These are phyloP conservation scores for Centropristis striata DNA, from an alignment of 2,113 vertebrate species.

Conservation along the genomic window DNA sequence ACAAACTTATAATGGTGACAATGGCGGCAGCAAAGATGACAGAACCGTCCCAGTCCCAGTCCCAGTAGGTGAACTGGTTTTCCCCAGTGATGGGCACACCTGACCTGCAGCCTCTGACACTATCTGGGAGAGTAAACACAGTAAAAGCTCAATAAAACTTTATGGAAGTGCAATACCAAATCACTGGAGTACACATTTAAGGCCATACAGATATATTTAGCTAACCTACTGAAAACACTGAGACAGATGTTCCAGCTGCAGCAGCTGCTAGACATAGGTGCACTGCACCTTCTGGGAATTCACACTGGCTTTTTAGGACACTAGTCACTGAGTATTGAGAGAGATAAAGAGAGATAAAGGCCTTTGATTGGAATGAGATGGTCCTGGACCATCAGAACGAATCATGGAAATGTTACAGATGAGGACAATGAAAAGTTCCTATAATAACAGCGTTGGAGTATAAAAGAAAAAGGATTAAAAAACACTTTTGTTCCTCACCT, in stretches of 20 bases:
- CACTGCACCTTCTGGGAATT: conserved; percentile 24
- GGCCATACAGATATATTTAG: conserved; percentile 8
- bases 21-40: too few relatives aligned
- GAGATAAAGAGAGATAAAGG: conserved; percentile 13
- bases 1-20: too few relatives aligned
- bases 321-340: neutral
- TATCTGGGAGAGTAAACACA: too few relatives aligned
- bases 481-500: conserved; percentile 60
- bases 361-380: conserved; percentile 59
- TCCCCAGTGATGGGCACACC: too few relatives aligned
- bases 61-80: too few relatives aligned
- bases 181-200: neutral
- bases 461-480: neutral
- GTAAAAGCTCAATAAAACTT: neutral
- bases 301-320: neutral
- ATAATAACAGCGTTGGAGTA: neutral
- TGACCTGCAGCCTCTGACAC: too few relatives aligned
- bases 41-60: too few relatives aligned
- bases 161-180: neutral
- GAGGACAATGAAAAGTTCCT: neutral
- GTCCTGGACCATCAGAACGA: conserved; percentile 16
- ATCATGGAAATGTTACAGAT: conserved; percentile 45
- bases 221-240: conserved; percentile 1
- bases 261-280: conserved; percentile 49
- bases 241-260: conserved; percentile 52